Conservation (phyloP, 2,888 invertebrate species). For the Danaus chrysippus region DNA sequence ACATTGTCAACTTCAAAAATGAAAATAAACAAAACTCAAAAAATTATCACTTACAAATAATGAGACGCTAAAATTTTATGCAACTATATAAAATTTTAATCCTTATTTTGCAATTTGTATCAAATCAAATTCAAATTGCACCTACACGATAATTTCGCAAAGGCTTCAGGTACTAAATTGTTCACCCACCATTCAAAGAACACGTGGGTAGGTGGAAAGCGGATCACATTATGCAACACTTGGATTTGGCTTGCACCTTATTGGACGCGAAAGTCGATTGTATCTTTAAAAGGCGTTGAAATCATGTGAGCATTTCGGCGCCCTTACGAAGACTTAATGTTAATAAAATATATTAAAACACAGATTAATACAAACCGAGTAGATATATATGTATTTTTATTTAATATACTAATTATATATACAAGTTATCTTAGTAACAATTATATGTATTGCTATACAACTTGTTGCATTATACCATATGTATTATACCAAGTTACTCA, state of each 20-base stretch:
- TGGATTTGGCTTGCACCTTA: constrained; percentile 61
- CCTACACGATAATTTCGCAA: constrained; percentile 56
- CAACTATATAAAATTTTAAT: background rate
- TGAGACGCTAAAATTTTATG: too few relatives aligned
- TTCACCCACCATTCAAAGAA: constrained; percentile 55
- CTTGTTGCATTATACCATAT: too few relatives aligned
- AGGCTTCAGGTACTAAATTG: constrained; percentile 58
- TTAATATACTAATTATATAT: too few relatives aligned
- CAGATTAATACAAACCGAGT: too few relatives aligned
- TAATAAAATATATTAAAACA: background rate
- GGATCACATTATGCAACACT: constrained; percentile 64
- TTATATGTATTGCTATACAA: too few relatives aligned
- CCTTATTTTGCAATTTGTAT: background rate
- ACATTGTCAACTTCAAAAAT: too few relatives aligned
- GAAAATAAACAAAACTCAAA: too few relatives aligned
- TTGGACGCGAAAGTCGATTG: constrained; percentile 58
- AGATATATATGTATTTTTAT: too few relatives aligned
- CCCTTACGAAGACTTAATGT: constrained; percentile 10
- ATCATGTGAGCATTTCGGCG: constrained; percentile 18
- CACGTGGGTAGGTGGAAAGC: constrained; percentile 74
- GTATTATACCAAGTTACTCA: background rate
- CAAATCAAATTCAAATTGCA: constrained; percentile 16
- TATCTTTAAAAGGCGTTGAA: constrained; percentile 16
- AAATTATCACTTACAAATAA: too few relatives aligned
- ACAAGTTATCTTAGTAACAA: too few relatives aligned